Percentiles rank a stretch among this genome's conserved stretches.
Evolutionary conservation across 1,140 invertebrate genomes (phyloP).

Genomic region (Saccostrea echinata): DNA sequence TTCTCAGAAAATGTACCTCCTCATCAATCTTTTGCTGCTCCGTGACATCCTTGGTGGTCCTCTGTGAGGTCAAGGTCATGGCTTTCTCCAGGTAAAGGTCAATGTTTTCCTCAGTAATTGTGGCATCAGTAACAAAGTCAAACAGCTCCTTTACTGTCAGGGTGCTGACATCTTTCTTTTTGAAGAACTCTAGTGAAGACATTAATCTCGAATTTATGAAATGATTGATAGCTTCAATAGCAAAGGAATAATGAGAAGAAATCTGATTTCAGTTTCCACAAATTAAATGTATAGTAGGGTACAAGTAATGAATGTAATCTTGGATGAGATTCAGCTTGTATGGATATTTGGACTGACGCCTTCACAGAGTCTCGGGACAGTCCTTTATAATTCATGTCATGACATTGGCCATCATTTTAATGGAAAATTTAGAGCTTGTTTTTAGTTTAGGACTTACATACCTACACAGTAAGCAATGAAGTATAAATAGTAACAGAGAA

Average conservation of each 20-base stretch:
- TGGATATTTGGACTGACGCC: no score
- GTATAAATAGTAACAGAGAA: no score
- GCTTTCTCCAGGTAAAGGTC: constrained; percentile 84
- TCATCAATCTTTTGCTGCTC: constrained; percentile 80
- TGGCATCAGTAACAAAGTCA: constrained; percentile 96
- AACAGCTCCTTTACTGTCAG: constrained; percentile 95
- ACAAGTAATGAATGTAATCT: no score
- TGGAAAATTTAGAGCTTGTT: no score
- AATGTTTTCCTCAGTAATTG: constrained; percentile 88
- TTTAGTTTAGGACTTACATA: no score
- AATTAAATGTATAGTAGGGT: no score
- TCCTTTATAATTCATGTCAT: no score
- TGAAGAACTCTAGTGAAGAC: constrained; percentile 90
- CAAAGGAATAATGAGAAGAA: neutral
- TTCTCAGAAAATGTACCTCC: constrained; percentile 70
- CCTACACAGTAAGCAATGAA: no score
- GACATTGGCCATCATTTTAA: no score
- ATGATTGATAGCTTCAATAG: neutral
- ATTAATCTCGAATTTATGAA: neutral
- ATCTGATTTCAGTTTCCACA: neutral
- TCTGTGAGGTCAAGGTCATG: constrained; percentile 74
- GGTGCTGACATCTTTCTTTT: constrained; percentile 91
- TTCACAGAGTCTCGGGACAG: no score
- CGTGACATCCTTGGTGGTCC: constrained; percentile 73
- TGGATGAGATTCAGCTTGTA: no score